Evolutionary conservation across 2,888 invertebrate genomes (phyloP).

Genomic region (Alloplasta piceator): DNA sequence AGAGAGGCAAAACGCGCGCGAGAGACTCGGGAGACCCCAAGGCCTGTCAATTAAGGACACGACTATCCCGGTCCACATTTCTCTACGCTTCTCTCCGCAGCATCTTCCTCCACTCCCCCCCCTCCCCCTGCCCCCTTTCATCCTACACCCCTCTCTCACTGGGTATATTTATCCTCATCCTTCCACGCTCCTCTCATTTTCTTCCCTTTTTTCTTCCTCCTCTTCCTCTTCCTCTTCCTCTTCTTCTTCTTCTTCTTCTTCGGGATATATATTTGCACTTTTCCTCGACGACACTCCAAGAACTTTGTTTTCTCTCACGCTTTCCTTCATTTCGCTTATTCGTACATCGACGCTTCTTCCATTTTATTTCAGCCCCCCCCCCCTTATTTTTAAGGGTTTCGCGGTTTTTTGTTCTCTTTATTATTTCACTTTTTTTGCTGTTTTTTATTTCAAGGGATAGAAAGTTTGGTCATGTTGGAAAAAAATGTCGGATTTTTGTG

Average conservation of each 20-base stretch:
- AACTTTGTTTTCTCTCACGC: constrained; percentile 51
- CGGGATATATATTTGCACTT: constrained; percentile 11
- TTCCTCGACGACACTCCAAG: constrained; percentile 47
- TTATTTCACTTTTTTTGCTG: too few species aligned
- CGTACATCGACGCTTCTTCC: neutral
- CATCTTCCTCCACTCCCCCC: constrained; percentile 54
- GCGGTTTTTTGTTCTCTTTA: too few species aligned
- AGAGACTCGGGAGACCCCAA: constrained; percentile 70
- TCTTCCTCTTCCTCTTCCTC: constrained; percentile 55
- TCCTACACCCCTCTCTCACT: constrained; percentile 18
- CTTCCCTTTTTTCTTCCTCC: constrained; percentile 45
- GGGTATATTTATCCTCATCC: constrained; percentile 64
- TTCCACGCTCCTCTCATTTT: constrained; percentile 40
- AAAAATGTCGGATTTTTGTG: too few species aligned
- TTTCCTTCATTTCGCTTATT: neutral
- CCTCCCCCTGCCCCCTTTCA: constrained; percentile 47
- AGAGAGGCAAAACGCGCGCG: constrained; percentile 69
- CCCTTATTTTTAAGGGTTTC: too few species aligned
- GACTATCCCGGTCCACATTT: constrained; percentile 82
- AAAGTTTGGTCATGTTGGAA: too few species aligned
- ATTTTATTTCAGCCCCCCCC: too few species aligned
- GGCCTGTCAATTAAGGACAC: constrained; percentile 83
- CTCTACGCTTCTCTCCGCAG: constrained; percentile 74
- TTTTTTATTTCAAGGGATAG: too few species aligned
- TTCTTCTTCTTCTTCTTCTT: constrained; percentile 35